Conservation (phyloP, 2,797 vertebrate species). For the Numenius phaeopus region DNA sequence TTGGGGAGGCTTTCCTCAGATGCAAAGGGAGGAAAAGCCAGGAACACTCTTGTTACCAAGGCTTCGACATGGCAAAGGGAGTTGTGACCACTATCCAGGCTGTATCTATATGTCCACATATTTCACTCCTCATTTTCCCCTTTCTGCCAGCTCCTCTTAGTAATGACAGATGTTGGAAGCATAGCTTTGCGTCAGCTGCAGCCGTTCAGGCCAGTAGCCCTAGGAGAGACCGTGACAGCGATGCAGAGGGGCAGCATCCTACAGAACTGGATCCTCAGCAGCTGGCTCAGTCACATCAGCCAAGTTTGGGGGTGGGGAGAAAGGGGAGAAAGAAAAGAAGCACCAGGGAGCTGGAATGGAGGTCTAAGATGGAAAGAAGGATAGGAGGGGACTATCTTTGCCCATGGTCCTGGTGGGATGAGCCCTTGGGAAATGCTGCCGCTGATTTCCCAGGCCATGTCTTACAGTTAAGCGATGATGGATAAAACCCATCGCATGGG, state of each 20-base stretch:
- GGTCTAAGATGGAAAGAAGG: background rate
- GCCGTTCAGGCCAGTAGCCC: background rate
- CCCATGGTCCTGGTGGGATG: background rate
- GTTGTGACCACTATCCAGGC: fast-evolving
- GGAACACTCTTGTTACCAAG: background rate
- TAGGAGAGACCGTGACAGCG: fast-evolving
- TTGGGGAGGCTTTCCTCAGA: background rate
- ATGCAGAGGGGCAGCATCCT: background rate
- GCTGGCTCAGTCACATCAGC: slow-evolving; percentile 7
- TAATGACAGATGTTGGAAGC: background rate
- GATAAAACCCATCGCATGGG: slow-evolving; percentile 46
- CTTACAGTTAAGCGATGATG: background rate
- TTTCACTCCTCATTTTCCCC: background rate
- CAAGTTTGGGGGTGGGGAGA: background rate
- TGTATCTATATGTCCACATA: fast-evolving
- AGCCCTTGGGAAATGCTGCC: slow-evolving; percentile 8
- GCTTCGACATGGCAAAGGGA: background rate
- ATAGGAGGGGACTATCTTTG: background rate
- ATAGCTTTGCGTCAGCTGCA: background rate
- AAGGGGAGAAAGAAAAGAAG: background rate
- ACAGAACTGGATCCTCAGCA: background rate
- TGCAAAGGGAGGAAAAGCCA: background rate
- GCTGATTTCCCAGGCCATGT: slow-evolving; percentile 13
- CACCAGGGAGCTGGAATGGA: background rate
- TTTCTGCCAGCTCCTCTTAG: background rate